These are phyloP conservation scores for Mellivora capensis DNA, from an alignment of 2,113 vertebrate species.

Conservation along the genomic window DNA sequence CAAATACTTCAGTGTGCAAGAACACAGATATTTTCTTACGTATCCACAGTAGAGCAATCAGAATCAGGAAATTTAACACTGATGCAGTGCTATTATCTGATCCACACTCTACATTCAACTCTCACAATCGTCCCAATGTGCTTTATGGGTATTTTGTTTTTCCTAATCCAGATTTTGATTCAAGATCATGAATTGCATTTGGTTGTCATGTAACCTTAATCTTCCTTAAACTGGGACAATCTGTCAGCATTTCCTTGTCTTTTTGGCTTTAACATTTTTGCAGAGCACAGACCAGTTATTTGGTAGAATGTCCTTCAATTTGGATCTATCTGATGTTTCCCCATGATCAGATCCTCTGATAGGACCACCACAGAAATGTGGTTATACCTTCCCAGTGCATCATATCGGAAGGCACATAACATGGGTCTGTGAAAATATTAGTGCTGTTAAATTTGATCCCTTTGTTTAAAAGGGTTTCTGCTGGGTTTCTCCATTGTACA, in stretches of 20 bases:
- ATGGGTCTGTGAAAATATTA: neutral
- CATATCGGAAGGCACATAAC: neutral
- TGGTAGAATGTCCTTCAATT: neutral
- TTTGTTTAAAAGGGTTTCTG: neutral
- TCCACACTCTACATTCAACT: neutral
- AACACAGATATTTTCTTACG: neutral
- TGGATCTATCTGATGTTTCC: neutral
- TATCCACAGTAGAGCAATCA: neutral
- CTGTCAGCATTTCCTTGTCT: neutral
- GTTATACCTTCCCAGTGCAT: neutral
- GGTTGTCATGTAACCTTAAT: neutral
- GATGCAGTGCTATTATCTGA: neutral
- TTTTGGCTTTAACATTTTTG: neutral
- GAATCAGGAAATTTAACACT: neutral
- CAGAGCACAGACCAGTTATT: neutral
- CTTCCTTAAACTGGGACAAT: neutral
- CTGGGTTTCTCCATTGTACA: neutral
- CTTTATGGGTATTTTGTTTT: neutral
- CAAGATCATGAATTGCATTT: neutral
- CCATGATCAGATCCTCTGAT: neutral
- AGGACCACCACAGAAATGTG: neutral
- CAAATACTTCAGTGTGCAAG: neutral
- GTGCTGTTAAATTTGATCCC: neutral
- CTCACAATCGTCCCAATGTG: neutral
- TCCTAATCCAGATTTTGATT: neutral